Evolutionary conservation across 2,113 vertebrate genomes (phyloP).

Genomic region (Cebus imitator): DNA sequence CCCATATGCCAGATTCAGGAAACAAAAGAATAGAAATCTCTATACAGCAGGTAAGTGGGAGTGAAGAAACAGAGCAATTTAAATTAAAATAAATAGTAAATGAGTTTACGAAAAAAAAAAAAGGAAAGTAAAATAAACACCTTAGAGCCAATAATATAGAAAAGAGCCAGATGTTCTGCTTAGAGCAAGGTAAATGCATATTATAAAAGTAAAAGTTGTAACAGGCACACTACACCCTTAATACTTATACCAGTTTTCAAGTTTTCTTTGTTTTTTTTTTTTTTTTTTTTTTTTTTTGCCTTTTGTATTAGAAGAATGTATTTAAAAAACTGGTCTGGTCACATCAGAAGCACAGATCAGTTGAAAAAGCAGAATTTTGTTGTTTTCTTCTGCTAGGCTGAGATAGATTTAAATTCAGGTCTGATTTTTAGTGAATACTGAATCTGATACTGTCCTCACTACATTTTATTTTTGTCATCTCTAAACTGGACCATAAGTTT

Average conservation of each 20-base stretch:
- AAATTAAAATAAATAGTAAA: neutral
- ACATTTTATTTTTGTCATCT: neutral
- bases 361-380: neutral
- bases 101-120: neutral
- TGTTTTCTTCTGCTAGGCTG: neutral
- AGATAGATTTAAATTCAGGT: neutral
- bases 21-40: constrained; percentile 12
- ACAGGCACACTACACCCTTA: neutral
- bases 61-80: neutral
- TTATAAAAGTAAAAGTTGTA: neutral
- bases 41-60: neutral
- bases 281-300: neutral
- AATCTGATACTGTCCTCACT: neutral
- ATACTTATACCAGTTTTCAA: neutral
- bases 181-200: neutral
- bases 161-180: neutral
- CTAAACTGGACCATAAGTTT: neutral
- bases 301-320: neutral
- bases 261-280: neutral
- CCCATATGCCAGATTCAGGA: neutral
- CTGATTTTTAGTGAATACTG: neutral
- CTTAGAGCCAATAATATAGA: neutral
- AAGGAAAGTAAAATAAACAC: neutral
- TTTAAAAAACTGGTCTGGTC: neutral
- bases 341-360: neutral